Base-by-base conservation (phyloP, 2,888 invertebrate species). In the Amphipyra tragopoginis region DNA sequence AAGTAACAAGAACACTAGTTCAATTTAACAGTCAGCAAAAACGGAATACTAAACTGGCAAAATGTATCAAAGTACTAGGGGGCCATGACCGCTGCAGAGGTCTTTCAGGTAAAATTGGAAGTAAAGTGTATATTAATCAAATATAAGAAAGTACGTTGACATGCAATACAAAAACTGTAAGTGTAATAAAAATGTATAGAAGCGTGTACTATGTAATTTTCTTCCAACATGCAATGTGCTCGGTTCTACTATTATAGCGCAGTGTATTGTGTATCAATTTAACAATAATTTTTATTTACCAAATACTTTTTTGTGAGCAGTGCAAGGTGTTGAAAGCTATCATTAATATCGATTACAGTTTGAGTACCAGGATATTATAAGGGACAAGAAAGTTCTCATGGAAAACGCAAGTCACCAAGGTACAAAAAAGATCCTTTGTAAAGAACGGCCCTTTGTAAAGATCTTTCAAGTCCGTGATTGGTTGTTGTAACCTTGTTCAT, bases 301-400 rank as follows among this genome's bases (percentile, higher is more conserved):
- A 62, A 59, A 61, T 62, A 63, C 57, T 54, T 66, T 65, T 75
- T 70, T 52, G 77, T 79, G 79, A 80, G 81, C 82, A 78, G 84
- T 86, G 84, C 85, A 80, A 77, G 70, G 74, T 76, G 81, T 76
- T 77, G 71, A 57, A 82, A 82, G 81, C 83, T 72, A 68, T 63
- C 63, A 59, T 66, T 66, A 60, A 66, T 83, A 81, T 82, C 65
- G 53, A 71, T 82, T 75, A 73, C 75, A 77, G 58, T 58, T 72
- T 72, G 71, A 75, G 52, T 78, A 87, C 80, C 68, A 84, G 82
- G 81, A 49, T 29, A 40, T 51, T 70, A 84, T 75, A 72, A 77
- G 34, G 52, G 36, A 57, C 48, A 53, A 76, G 70, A 56, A 76
- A 44, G 33, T 58, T 57, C 14, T 45, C 33, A 44, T 9, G 43